phyloP scores from a whole-genome alignment of 2,888 invertebrate genomes.

The Muscina levida region DNA sequence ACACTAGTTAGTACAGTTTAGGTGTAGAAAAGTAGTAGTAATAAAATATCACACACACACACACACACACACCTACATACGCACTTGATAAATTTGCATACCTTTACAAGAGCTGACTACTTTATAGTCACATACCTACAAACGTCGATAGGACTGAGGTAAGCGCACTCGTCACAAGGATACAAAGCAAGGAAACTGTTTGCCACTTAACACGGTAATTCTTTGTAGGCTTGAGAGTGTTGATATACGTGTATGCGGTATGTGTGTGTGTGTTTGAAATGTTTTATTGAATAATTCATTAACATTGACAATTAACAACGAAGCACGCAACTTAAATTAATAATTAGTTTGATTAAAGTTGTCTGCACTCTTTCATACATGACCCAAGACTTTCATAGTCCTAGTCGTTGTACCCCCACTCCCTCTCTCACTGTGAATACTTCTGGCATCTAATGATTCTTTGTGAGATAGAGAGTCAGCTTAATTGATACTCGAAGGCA shows the following conservation, averaged over 20 bases:
- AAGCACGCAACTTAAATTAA: conserved; percentile 78
- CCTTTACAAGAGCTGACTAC: background rate
- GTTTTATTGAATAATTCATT: conserved; percentile 77
- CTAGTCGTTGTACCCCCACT: background rate
- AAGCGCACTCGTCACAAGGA: conserved; percentile 9
- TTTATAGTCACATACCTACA: too few relatives aligned
- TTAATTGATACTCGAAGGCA: conserved; percentile 39
- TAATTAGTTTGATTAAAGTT: conserved; percentile 79
- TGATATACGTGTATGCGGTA: conserved; percentile 1
- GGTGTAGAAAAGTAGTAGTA: conserved; percentile 19
- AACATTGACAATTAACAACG: conserved; percentile 74
- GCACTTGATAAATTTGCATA: background rate
- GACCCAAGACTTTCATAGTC: background rate
- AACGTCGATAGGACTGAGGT: background rate
- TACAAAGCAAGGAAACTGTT: conserved; percentile 37
- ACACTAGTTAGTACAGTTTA: conserved; percentile 8
- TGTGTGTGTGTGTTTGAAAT: conserved; percentile 28
- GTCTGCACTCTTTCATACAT: conserved; percentile 30
- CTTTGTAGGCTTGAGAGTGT: background rate
- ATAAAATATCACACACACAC: background rate
- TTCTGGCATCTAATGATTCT: background rate
- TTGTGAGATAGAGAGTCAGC: background rate
- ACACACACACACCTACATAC: background rate
- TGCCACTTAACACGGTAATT: conserved; percentile 24
- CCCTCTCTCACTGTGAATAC: background rate